Percentiles rank a stretch among this genome's conserved stretches.
Evolutionary conservation across 1,140 invertebrate genomes (phyloP).

Genomic region (Anastrepha obliqua): DNA sequence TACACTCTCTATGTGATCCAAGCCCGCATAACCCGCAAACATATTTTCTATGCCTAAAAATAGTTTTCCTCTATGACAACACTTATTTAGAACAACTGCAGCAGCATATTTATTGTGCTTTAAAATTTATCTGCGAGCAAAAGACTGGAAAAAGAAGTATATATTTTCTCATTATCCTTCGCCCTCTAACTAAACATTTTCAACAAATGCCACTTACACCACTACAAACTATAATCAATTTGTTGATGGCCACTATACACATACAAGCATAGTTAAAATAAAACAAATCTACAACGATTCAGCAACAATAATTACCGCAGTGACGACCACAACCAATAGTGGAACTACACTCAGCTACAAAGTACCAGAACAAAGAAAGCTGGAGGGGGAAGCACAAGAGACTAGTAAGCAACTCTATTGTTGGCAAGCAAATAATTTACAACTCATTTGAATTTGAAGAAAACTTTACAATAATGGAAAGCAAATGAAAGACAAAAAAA

Average conservation of each 20-base stretch:
- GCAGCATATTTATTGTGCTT: no score
- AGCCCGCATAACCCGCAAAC: no score
- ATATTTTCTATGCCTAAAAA: no score
- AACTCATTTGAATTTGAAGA: constrained; percentile 52
- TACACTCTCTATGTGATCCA: no score
- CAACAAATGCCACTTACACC: constrained; percentile 22
- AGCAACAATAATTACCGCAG: constrained; percentile 43
- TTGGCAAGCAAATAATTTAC: constrained; percentile 49
- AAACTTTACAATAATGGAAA: constrained; percentile 40
- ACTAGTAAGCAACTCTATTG: constrained; percentile 34
- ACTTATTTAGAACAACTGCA: no score
- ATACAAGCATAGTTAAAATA: background rate
- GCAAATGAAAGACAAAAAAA: background rate
- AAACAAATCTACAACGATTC: constrained; percentile 44
- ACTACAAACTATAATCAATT: constrained; percentile 32
- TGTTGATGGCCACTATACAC: background rate
- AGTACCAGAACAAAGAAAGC: background rate
- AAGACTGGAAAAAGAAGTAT: background rate
- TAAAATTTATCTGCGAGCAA: no score
- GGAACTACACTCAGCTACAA: background rate
- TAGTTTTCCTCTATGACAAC: no score
- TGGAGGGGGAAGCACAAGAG: constrained; percentile 1
- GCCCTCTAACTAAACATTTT: background rate
- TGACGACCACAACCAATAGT: constrained; percentile 38
- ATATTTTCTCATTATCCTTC: background rate